Conservation (phyloP, 2,888 invertebrate species). For the Hypomecis atomaria region DNA sequence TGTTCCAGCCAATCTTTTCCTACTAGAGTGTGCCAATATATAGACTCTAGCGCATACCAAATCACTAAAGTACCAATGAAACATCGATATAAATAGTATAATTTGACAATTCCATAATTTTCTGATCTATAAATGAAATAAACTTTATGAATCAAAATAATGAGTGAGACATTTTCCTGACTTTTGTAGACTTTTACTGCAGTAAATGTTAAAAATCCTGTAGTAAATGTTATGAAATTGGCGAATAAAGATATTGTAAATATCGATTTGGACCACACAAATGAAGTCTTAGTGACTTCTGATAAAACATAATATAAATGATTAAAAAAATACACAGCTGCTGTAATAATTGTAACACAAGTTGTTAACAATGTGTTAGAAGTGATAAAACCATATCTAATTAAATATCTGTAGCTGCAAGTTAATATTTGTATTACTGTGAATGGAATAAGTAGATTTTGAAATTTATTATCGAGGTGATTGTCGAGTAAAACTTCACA, state of each 20-base stretch:
- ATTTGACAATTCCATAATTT: background rate
- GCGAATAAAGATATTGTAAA: background rate
- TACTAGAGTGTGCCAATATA: background rate
- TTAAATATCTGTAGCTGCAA: no score
- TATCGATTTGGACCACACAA: background rate
- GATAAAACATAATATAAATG: background rate
- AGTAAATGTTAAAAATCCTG: background rate
- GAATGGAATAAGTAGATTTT: no score
- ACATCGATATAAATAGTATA: background rate
- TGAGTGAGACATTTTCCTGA: background rate
- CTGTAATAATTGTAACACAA: background rate
- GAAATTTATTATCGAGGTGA: no score
- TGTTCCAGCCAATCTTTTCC: background rate
- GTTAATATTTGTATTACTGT: no score
- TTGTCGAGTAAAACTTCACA: no score
- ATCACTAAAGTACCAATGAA: background rate
- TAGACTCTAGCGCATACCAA: background rate
- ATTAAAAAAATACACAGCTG: background rate
- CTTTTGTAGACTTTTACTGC: background rate
- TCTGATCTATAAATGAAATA: background rate
- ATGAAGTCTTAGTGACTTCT: background rate
- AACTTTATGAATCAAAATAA: slow-evolving; percentile 6
- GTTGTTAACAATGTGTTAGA: no score
- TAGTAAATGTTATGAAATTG: background rate
- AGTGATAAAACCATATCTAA: no score